A percentile compares a stretch with the other conserved stretches of the same genome.
Evolutionary conservation across 2,113 vertebrate genomes (phyloP).

Genomic region (Calidris pygmaea): DNA sequence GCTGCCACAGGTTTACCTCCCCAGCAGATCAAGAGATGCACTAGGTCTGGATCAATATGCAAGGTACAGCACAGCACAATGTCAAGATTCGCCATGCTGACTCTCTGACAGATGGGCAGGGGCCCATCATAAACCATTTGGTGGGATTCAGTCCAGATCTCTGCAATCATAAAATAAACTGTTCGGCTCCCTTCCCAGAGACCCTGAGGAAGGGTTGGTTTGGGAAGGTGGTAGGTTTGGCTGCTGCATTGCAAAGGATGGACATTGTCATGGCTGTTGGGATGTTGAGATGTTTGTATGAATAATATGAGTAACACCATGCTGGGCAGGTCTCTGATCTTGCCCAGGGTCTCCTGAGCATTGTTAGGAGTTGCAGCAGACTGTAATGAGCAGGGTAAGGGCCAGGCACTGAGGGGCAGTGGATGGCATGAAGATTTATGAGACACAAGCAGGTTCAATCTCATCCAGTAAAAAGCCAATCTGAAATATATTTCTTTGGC

Average conservation of each 20-base stretch:
- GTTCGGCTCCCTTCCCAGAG: not conserved
- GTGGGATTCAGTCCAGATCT: not conserved
- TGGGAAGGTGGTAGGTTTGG: not conserved
- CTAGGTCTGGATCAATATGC: not conserved
- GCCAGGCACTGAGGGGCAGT: not conserved
- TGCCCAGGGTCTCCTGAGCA: not conserved
- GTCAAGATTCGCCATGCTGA: not conserved
- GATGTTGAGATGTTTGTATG: not conserved
- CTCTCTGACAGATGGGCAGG: not conserved
- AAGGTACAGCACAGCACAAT: not conserved
- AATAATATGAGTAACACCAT: not conserved
- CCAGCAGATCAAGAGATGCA: not conserved
- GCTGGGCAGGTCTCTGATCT: not conserved
- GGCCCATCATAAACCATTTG: not conserved
- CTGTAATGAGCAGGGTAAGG: not conserved
- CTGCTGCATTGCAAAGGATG: not conserved
- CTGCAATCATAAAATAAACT: not conserved
- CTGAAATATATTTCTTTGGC: not conserved
- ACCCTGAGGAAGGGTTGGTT: not conserved
- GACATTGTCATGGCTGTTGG: not conserved
- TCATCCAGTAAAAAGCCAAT: not conserved
- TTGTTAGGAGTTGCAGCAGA: not conserved
- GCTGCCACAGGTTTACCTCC: not conserved
- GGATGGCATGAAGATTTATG: not conserved
- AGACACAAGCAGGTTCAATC: not conserved